Base-by-base conservation (phyloP, 1,140 invertebrate genomes). In the Pseudomyrmex pallidus region DNA sequence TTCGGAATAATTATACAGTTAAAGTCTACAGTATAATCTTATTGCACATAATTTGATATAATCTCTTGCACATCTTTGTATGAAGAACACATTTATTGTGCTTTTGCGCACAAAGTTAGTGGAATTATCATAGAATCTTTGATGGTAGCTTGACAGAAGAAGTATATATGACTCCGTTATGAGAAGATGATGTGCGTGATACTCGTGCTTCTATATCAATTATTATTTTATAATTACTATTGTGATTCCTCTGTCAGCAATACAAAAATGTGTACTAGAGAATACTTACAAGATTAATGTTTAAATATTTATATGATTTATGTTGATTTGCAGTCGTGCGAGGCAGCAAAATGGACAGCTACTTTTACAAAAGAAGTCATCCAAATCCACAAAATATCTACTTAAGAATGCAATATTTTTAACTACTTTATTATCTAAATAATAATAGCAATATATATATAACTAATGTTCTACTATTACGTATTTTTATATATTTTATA, bases 51-150 rank as follows among this genome's bases (percentile, higher is more conserved):
- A 70, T 73, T 57, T 56, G n/a, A n/a, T 77, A 66, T 59, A 59
- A 44, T 17, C 3, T 78, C 10, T 70, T 70, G 20, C 54, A 78
- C 3, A 1, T 12, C 61, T 59, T 80, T 61, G 35, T 61, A 8
- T 66, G 70, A 78, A 59, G 70, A 78, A 59, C 48, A 80, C 48
- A 72, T 72, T 72, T 78, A 48, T 48, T 44, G 9, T 50, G 2
- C 12, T 70, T 80, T 72, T 70, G 35, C 35, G 35, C 64, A 67
- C 56, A 20, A 46, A 20, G 9, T 5, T 56, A 1, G 13, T 57
- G 5, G 4, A 35, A 68, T 57, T 54, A 22, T 22, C 56, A 35
- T 1, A 35, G 35, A 35, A 35, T 35, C 35, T 35, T 35, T 35
- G 5, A 35, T 0, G 35, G 35, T 35, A 35, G 35, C 35, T 35